Conservation (phyloP, 2,113 vertebrate genomes). For the Rhabdomys dilectus region DNA sequence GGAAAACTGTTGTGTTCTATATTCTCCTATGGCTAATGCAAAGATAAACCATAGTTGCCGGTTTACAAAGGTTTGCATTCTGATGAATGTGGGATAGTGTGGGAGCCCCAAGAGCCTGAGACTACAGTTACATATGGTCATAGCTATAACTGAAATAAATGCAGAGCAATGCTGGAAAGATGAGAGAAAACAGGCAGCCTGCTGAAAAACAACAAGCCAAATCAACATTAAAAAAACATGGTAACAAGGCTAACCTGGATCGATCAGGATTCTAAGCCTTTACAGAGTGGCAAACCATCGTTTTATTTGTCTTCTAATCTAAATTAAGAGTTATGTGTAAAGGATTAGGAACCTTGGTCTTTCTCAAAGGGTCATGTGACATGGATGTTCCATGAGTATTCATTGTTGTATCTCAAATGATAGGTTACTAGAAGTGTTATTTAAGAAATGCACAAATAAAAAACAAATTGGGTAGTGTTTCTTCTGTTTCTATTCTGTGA, state of each 20-base stretch:
- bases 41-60: neutral
- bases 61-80: neutral
- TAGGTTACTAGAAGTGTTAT: neutral
- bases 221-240: neutral
- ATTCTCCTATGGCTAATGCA: neutral
- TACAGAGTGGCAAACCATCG: neutral
- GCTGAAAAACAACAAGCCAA: neutral
- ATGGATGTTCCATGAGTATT: neutral
- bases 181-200: rapidly evolving
- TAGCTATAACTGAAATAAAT: neutral
- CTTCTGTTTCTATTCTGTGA: too few relatives aligned
- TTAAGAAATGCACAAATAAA: neutral
- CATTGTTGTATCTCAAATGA: neutral
- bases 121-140: neutral
- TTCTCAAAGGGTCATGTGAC: neutral
- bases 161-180: neutral
- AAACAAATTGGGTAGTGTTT: too few relatives aligned
- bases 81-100: neutral
- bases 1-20: neutral
- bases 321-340: neutral
- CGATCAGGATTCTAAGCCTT: neutral
- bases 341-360: neutral
- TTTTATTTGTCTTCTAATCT: neutral
- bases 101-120: neutral
- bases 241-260: rapidly evolving